phyloP scores from a whole-genome alignment of 2,888 invertebrate genomes.

The Drosophila kambysellisi region DNA sequence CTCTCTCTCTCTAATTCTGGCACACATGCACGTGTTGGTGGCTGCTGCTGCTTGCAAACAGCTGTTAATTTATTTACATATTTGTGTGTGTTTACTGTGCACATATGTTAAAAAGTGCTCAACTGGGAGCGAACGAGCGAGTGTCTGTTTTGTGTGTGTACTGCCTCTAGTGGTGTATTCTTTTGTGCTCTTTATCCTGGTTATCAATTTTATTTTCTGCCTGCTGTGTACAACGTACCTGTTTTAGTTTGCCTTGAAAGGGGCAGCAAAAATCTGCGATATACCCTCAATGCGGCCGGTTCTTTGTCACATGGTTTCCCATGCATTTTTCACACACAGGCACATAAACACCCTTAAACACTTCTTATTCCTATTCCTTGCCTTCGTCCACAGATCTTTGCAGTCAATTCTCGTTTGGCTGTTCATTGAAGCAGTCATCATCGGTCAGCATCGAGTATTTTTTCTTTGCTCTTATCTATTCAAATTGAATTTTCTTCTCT shows the following conservation, averaged over 20 bases:
- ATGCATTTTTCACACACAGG: slow-evolving; percentile 9
- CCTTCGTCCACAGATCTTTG: slow-evolving; percentile 35
- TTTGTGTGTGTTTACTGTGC: slow-evolving; percentile 60
- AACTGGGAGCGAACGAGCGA: slow-evolving; percentile 21
- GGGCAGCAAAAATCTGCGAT: slow-evolving; percentile 47
- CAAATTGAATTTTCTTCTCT: slow-evolving; percentile 10
- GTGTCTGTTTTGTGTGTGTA: slow-evolving; percentile 18
- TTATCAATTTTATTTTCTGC: slow-evolving; percentile 53
- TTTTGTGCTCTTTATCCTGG: slow-evolving; percentile 36
- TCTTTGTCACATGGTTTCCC: slow-evolving; percentile 31
- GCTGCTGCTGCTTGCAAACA: slow-evolving; percentile 61
- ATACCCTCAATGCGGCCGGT: slow-evolving; percentile 37
- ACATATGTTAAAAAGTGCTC: slow-evolving; percentile 72
- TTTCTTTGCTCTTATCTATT: background rate
- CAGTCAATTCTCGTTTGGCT: slow-evolving; percentile 23
- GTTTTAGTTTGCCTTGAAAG: slow-evolving; percentile 32
- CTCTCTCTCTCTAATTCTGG: slow-evolving; percentile 19
- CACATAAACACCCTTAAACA: slow-evolving; percentile 31
- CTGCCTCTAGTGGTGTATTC: slow-evolving; percentile 55
- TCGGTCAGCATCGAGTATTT: slow-evolving; percentile 11
- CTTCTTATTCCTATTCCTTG: slow-evolving; percentile 37
- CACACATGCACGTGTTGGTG: slow-evolving; percentile 68
- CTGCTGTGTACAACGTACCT: slow-evolving; percentile 39
- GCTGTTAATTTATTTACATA: slow-evolving; percentile 77
- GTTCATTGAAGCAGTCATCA: slow-evolving; percentile 16